Conservation (phyloP, 1,140 invertebrate species). For the Monomorium pharaonis region DNA sequence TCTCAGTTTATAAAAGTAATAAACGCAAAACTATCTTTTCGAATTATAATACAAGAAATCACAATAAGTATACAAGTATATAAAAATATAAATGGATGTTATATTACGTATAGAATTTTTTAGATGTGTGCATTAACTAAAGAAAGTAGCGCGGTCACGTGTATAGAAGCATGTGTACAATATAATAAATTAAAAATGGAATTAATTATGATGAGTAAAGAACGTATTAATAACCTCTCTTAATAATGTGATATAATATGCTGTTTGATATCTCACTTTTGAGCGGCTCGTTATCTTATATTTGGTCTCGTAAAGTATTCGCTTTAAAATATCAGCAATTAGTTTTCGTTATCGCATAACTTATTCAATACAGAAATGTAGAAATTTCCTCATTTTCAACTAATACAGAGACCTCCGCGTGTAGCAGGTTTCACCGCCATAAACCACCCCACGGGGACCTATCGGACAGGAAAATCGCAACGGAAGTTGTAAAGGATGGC, state of each 20-base stretch:
- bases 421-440: not conserved
- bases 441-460: not conserved
- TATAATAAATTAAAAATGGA: not conserved
- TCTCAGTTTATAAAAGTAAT: not conserved
- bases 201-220: not conserved
- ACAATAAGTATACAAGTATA: not conserved
- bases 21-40: not conserved
- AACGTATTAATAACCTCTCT: not conserved
- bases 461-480: slow-evolving; percentile 14
- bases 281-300: not conserved
- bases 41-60: not conserved
- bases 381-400: slow-evolving; percentile 2
- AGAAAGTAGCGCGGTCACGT: too few species aligned
- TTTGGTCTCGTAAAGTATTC: slow-evolving; percentile 20
- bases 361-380: slow-evolving; percentile 15
- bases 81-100: too few species aligned
- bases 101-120: too few species aligned
- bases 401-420: not conserved
- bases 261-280: not conserved
- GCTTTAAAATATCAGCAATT: not conserved
- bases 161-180: too few species aligned
- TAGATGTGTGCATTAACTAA: too few species aligned
- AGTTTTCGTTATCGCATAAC: slow-evolving; percentile 13
- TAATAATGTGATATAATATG: not conserved
- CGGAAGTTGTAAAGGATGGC: not conserved